These are phyloP conservation scores for Cheilosia grossa DNA, from an alignment of 2,888 invertebrate genomes.

Conservation along the genomic window DNA sequence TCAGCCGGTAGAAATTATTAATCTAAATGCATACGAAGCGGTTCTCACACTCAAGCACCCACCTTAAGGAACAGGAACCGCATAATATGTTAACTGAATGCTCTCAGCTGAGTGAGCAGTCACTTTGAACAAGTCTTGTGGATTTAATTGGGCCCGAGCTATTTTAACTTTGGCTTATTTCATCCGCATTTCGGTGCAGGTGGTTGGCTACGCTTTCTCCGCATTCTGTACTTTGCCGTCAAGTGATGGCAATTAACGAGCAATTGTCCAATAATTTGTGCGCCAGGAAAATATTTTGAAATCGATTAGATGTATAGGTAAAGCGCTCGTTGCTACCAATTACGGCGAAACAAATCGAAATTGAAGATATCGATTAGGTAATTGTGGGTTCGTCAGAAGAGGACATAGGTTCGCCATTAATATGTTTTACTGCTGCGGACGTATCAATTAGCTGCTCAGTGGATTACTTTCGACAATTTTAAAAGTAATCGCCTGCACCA, in stretches of 20 bases:
- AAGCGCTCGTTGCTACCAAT: too few species aligned
- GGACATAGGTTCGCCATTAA: neutral
- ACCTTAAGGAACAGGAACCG: neutral
- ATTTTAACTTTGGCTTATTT: neutral
- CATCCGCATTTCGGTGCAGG: slow-evolving; percentile 12
- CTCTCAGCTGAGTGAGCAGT: neutral
- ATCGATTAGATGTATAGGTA: neutral
- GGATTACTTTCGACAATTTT: neutral
- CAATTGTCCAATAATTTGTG: slow-evolving; percentile 4
- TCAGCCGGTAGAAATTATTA: neutral
- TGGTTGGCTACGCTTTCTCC: slow-evolving; percentile 2
- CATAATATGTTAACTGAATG: neutral
- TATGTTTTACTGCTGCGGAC: neutral
- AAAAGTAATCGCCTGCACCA: neutral
- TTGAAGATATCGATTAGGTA: neutral
- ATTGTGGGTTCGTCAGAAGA: neutral
- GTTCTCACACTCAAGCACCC: neutral
- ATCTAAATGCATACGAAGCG: neutral
- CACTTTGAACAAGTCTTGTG: neutral
- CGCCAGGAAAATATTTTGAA: neutral
- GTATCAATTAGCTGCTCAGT: neutral
- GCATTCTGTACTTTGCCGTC: neutral
- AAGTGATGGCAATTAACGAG: neutral
- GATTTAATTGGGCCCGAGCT: neutral
- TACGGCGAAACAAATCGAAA: too few species aligned